phyloP scores from a whole-genome alignment of 2,113 vertebrate species.

The Climacteris rufus region DNA sequence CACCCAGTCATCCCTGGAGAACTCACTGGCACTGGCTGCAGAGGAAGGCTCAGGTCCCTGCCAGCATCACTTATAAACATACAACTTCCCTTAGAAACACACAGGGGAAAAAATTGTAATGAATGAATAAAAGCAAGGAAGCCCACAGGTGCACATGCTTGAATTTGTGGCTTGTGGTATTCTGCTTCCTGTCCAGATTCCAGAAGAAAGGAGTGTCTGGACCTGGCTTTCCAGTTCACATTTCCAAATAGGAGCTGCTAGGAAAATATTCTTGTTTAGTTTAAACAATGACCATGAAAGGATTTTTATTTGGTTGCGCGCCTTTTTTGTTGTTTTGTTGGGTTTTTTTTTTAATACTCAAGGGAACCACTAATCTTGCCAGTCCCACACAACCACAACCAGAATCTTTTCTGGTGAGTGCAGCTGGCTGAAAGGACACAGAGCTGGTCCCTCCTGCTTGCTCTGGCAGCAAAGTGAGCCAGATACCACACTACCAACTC shows the following conservation, averaged over 20 bases:
- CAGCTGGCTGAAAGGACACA: not conserved
- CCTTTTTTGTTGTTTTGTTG: too few relatives aligned
- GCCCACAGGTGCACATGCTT: not conserved
- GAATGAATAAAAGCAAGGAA: not conserved
- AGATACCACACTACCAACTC: not conserved
- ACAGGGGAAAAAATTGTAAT: not conserved
- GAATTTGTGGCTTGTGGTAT: not conserved
- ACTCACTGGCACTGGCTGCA: not conserved
- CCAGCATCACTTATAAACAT: not conserved
- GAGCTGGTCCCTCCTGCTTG: not conserved
- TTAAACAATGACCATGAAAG: not conserved
- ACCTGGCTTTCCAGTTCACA: not conserved
- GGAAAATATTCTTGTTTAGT: not conserved
- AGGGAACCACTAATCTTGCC: not conserved
- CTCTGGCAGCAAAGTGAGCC: not conserved
- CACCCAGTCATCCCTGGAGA: fast-evolving
- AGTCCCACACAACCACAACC: not conserved
- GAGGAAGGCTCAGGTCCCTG: not conserved
- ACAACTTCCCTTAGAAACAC: not conserved
- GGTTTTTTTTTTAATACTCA: not conserved
- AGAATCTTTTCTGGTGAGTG: not conserved
- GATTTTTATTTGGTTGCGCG: too few relatives aligned
- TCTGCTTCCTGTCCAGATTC: not conserved
- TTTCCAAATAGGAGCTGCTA: not conserved
- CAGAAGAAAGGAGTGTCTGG: not conserved